Evolutionary conservation across 2,113 vertebrate genomes (phyloP).

Genomic region (Thinocorus orbignyianus): DNA sequence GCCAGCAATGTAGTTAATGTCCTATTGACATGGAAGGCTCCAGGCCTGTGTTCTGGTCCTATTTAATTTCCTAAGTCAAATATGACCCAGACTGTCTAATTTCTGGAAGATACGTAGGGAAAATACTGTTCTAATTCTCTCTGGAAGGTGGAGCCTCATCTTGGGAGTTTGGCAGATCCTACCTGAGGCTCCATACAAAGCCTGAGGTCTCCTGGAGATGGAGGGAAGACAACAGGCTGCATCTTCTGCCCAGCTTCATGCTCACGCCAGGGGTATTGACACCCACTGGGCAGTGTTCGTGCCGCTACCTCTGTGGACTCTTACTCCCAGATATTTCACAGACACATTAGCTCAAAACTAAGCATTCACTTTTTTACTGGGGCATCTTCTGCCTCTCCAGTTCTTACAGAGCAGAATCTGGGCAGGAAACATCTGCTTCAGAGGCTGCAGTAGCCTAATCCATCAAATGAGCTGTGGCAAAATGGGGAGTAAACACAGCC

Average conservation of each 20-base stretch:
- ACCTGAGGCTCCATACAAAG: not conserved
- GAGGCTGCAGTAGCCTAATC: not conserved
- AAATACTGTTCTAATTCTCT: not conserved
- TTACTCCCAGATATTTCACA: not conserved
- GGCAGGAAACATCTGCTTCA: constrained; percentile 40
- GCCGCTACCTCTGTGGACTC: not conserved
- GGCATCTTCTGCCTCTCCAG: not conserved
- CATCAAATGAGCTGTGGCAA: not conserved
- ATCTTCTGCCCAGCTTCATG: not conserved
- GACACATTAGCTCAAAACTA: not conserved
- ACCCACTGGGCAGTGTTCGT: rapidly evolving
- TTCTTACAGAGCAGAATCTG: not conserved
- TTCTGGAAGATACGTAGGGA: not conserved
- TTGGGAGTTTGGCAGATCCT: not conserved
- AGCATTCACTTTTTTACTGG: not conserved
- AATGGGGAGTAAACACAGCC: not conserved
- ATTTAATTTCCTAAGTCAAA: not conserved
- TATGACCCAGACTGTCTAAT: not conserved
- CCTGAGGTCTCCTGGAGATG: not conserved
- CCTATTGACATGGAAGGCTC: not conserved
- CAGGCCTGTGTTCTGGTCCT: not conserved
- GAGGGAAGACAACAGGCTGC: not conserved
- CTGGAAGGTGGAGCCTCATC: not conserved
- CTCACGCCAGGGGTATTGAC: not conserved
- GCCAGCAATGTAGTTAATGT: not conserved